These are phyloP conservation scores for Anas capensis DNA, from an alignment of 2,797 vertebrate genomes.

Conservation along the genomic window DNA sequence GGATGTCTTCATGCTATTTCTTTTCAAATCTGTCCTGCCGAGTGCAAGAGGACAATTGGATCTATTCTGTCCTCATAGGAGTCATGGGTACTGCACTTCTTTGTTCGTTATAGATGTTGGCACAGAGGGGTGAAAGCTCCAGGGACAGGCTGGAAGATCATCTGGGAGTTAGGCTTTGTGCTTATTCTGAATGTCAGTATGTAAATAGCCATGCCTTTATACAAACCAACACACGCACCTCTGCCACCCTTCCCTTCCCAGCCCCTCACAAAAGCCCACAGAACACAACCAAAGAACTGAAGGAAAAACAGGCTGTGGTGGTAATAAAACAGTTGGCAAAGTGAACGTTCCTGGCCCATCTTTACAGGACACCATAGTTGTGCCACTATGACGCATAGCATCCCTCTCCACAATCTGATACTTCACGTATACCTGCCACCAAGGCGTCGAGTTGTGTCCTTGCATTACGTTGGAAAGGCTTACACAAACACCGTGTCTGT, in stretches of 20 bases:
- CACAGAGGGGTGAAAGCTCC: neutral
- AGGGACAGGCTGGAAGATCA: neutral
- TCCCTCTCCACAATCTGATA: no score
- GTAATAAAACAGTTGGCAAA: neutral
- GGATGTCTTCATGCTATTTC: neutral
- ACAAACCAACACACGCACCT: neutral
- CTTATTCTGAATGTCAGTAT: neutral
- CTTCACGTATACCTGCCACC: neutral
- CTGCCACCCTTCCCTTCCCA: no score
- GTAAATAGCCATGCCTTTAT: neutral
- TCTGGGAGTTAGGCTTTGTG: neutral
- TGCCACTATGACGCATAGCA: neutral
- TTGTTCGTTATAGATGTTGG: neutral
- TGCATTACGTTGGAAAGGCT: neutral
- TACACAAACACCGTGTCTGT: neutral
- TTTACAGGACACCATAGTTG: neutral
- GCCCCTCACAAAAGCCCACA: neutral
- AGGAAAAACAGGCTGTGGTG: neutral
- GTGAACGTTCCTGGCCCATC: neutral
- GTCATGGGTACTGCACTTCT: neutral
- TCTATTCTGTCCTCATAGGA: neutral
- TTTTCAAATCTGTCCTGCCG: conserved; percentile 10
- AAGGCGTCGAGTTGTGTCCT: neutral
- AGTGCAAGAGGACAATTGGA: neutral
- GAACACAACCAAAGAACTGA: neutral